A percentile compares a stretch with the other conserved stretches of the same genome.
Evolutionary conservation across 2,113 vertebrate genomes (phyloP).

Genomic region (Athene cunicularia): DNA sequence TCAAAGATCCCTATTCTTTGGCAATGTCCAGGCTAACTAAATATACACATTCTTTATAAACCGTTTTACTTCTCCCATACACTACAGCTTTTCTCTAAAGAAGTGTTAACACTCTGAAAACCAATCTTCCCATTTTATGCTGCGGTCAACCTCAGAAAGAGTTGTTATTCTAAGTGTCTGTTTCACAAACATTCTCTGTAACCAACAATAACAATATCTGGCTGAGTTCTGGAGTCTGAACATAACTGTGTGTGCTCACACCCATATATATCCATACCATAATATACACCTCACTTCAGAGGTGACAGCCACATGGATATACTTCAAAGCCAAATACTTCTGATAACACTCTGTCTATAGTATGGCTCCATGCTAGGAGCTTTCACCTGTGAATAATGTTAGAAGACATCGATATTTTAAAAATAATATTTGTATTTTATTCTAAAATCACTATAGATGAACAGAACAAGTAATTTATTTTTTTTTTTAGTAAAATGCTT

Average conservation of each 20-base stretch:
- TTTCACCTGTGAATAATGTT: not conserved
- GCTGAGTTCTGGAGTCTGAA: not conserved
- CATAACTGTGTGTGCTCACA: not conserved
- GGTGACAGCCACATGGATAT: not conserved
- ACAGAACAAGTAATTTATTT: fast-evolving
- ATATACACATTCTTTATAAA: not conserved
- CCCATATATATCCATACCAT: too few species aligned
- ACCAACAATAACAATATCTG: not conserved
- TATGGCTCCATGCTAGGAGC: not conserved
- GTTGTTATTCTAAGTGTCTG: not conserved
- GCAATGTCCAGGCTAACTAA: not conserved
- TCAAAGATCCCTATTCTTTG: not conserved
- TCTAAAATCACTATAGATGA: not conserved
- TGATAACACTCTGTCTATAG: not conserved
- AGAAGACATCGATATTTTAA: not conserved
- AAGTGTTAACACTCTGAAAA: not conserved
- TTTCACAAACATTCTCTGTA: not conserved
- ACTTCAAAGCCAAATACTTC: not conserved
- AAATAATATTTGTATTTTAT: not conserved
- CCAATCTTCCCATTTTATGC: not conserved
- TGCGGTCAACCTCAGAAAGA: not conserved
- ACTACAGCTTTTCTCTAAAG: not conserved
- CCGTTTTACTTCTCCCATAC: not conserved
- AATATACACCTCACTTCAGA: not conserved
- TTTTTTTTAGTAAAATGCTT: not conserved